Base-by-base conservation (phyloP, 2,888 invertebrate species). In the Pheosia gnoma region DNA sequence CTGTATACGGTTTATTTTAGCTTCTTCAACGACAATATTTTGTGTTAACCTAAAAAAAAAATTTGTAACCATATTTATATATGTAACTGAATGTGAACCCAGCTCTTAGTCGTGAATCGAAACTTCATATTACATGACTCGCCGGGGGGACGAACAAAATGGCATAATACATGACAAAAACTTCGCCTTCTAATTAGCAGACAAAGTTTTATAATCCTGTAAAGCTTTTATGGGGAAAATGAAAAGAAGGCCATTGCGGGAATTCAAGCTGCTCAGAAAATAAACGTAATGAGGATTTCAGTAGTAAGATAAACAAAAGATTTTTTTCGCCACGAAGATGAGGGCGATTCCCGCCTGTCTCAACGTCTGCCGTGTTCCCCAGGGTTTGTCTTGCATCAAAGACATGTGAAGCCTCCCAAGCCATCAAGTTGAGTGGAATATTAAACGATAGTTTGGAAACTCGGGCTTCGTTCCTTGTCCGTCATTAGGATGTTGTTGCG, bases 401-500 rank as follows among this genome's bases (percentile, higher is more conserved):
- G 25, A 5, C 51, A 25, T 9, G 25, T 51, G 8, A 4, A 3
- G 13, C 49, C 13, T 13, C 13, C 7, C 8, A 4, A 51, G 5
- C 49, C 6, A n/a, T 25, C 25, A 4, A 51, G 49, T 36, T 11
- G 25, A 10, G 11, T 8, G 53, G 36, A 6, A 37, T 38, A 53
- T 38, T 10, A 38, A 53, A 53, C 53, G 10, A 57, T 10, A 55
- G n/a, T 58, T 37, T 25, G 5, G 10, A 36, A 25, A 52, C 45
- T 59, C n/a, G 57, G 62, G 59, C 60, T 5, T 25, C 13, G 53
- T 55, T 65, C 57, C 51, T 58, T 60, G 56, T 56, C 36, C 61
- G 54, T 71, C 71, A 74, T 74, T 68, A 71, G 63, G 71, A 74
- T 64, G 63, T 71, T 71, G 66, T 68, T 65, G 65, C 63, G 59